These are phyloP conservation scores for Felis catus DNA, from an alignment of 2,113 vertebrate species.

Conservation along the genomic window DNA sequence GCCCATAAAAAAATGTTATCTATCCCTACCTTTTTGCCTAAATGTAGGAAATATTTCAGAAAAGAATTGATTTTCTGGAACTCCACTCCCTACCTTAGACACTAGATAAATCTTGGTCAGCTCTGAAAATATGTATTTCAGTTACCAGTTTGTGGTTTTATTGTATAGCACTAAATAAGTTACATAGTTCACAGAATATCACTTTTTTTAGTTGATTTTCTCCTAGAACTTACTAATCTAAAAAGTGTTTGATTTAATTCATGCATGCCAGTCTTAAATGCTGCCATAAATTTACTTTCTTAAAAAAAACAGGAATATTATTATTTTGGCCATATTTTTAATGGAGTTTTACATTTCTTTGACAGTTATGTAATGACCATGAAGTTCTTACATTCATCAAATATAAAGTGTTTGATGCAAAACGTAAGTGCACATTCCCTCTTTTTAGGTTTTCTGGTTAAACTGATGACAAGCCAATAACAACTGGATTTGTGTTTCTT, in stretches of 20 bases:
- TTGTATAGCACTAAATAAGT: not conserved
- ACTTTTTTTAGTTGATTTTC: constrained; percentile 37
- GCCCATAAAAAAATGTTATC: not conserved
- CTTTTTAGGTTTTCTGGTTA: constrained; percentile 1
- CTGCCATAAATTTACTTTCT: not conserved
- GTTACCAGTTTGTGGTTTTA: constrained; percentile 20
- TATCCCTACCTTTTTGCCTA: not conserved
- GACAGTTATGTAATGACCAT: constrained; percentile 95
- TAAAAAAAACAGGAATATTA: not conserved
- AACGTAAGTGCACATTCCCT: constrained; percentile 90
- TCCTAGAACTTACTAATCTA: not conserved
- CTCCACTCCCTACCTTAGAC: not conserved
- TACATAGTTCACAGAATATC: not conserved
- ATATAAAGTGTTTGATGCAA: constrained; percentile 97
- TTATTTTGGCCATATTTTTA: constrained; percentile 42
- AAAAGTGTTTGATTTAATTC: not conserved
- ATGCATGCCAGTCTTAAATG: constrained; percentile 6
- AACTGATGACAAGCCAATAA: not conserved
- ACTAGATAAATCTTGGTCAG: not conserved
- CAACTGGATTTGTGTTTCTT: constrained; percentile 11
- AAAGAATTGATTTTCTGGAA: constrained; percentile 6
- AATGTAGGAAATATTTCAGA: constrained; percentile 4
- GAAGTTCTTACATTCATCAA: constrained; percentile 95
- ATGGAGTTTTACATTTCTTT: constrained; percentile 76
- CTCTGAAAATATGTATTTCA: not conserved